A percentile compares a stretch with the other conserved stretches of the same genome.
These are phyloP conservation scores for Orchesellides sinensis DNA, from an alignment of 2,888 invertebrate species.

Conservation along the genomic window DNA sequence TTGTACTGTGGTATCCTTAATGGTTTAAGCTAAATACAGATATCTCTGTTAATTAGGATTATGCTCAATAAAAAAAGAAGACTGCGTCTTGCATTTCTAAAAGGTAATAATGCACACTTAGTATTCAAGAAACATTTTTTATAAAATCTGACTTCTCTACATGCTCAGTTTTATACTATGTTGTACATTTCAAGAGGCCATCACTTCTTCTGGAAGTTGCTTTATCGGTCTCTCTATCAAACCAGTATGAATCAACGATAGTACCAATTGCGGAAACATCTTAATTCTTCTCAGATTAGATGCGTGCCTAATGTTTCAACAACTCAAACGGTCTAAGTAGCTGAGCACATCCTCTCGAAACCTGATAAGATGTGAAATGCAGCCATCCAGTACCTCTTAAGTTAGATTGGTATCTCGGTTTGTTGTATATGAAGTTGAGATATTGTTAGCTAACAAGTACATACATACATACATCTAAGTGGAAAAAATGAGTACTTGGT, in stretches of 20 bases:
- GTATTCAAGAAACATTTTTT: neutral
- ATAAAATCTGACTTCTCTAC: neutral
- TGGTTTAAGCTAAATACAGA: too few species aligned
- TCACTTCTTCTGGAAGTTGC: neutral
- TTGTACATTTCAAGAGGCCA: neutral
- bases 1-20: too few species aligned
- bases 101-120: neutral
- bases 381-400: conserved; percentile 43
- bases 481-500: conserved; percentile 57
- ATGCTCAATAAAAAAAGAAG: too few species aligned
- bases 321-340: neutral
- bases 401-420: conserved; percentile 20
- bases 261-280: conserved; percentile 36
- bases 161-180: neutral
- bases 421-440: neutral
- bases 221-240: neutral
- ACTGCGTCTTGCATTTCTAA: too few species aligned
- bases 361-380: conserved; percentile 50
- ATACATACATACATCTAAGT: too few species aligned
- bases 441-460: conserved; percentile 45
- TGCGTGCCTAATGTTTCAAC: neutral
- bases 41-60: too few species aligned
- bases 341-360: neutral
- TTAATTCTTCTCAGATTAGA: neutral
- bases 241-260: neutral